phyloP scores from a whole-genome alignment of 2,797 vertebrate species.

The Gambelia wislizenii region DNA sequence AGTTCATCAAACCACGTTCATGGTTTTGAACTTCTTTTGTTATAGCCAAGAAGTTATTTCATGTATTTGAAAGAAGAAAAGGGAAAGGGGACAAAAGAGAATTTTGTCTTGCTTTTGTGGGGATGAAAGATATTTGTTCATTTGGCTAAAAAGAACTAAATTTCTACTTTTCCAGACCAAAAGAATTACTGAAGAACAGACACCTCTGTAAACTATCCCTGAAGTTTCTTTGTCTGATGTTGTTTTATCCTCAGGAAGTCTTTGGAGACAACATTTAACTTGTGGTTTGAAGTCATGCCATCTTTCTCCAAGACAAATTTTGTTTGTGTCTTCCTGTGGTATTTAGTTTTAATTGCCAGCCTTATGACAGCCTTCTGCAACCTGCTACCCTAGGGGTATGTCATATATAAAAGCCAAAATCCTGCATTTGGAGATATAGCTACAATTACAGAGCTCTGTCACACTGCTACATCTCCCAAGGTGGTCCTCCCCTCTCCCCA shows the following conservation, averaged over 20 bases:
- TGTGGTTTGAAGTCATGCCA: slow-evolving; percentile 53
- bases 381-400: not conserved
- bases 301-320: slow-evolving; percentile 41
- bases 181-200: slow-evolving; percentile 63
- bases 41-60: not conserved
- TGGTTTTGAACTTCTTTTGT: slow-evolving; percentile 44
- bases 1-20: slow-evolving; percentile 15
- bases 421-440: no score
- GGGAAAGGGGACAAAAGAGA: slow-evolving; percentile 40
- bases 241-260: slow-evolving; percentile 55
- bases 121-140: slow-evolving; percentile 43
- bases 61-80: slow-evolving; percentile 18
- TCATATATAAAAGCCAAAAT: no score
- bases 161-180: slow-evolving; percentile 39
- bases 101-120: slow-evolving; percentile 59
- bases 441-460: no score
- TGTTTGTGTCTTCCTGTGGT: slow-evolving; percentile 30
- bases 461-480: not conserved
- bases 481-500: no score
- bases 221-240: slow-evolving; percentile 42
- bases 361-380: slow-evolving; percentile 10
- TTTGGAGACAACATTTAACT: slow-evolving; percentile 49
- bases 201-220: slow-evolving; percentile 53
- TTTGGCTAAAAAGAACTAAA: slow-evolving; percentile 52
- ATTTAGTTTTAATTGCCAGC: slow-evolving; percentile 44